phyloP scores from a whole-genome alignment of 2,797 vertebrate genomes.

The Agapornis canus region DNA sequence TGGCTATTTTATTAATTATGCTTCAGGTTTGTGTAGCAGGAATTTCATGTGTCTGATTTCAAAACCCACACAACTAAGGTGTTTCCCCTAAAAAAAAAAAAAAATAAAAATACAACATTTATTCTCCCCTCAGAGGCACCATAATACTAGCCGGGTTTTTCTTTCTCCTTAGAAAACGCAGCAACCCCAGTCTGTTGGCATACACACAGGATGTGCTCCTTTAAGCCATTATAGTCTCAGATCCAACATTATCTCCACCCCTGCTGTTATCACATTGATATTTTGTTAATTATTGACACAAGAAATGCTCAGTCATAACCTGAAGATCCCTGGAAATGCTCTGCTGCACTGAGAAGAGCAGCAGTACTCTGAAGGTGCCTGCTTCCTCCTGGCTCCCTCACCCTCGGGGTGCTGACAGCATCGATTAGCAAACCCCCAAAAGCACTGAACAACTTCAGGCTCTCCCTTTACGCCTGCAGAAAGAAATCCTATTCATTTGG shows the following conservation, averaged over 20 bases:
- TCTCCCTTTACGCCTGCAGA: neutral
- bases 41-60: neutral
- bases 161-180: neutral
- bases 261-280: slow-evolving; percentile 42
- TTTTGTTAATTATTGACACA: slow-evolving; percentile 61
- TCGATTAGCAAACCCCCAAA: neutral
- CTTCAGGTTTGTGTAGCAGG: neutral
- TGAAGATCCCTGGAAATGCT: neutral
- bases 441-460: neutral
- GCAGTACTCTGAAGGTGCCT: neutral
- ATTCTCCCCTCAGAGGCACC: neutral
- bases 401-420: slow-evolving; percentile 36
- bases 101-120: neutral
- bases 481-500: neutral
- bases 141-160: neutral
- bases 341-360: neutral
- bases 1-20: neutral
- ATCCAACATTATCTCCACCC: slow-evolving; percentile 19
- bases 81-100: rapidly evolving
- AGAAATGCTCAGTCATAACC: slow-evolving; percentile 23
- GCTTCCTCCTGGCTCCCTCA: neutral
- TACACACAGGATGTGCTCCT: neutral
- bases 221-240: neutral
- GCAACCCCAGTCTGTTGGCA: neutral
- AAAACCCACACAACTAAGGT: neutral